Percentiles rank a stretch among this genome's conserved stretches.
These are phyloP conservation scores for Salticus scenicus DNA, from an alignment of 2,888 invertebrate species.

Conservation along the genomic window DNA sequence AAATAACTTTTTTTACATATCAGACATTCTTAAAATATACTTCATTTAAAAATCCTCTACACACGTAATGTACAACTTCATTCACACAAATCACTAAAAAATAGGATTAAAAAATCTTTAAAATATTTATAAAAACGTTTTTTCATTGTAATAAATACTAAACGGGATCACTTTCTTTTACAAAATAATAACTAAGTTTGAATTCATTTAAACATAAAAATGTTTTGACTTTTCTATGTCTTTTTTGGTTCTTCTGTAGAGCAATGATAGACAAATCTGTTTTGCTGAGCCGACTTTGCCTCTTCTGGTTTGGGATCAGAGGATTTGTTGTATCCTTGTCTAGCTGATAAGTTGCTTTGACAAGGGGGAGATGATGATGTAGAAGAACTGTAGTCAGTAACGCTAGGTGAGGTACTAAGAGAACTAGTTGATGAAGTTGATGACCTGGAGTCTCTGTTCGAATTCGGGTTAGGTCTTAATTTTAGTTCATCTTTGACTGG, in stretches of 20 bases:
- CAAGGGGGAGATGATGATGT: constrained; percentile 57
- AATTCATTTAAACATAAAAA: constrained; percentile 4
- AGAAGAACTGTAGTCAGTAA: constrained; percentile 65
- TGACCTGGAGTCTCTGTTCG: constrained; percentile 48
- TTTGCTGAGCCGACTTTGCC: constrained; percentile 1
- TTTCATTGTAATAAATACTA: constrained; percentile 57
- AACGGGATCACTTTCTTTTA: constrained; percentile 27
- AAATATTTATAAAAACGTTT: constrained; percentile 54
- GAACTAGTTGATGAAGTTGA: constrained; percentile 61
- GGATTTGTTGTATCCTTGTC: background rate
- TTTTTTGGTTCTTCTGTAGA: constrained; percentile 4
- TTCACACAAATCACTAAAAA: constrained; percentile 46
- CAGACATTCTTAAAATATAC: constrained; percentile 52
- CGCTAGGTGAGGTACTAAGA: constrained; percentile 60
- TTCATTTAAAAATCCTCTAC: constrained; percentile 52
- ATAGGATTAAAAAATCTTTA: constrained; percentile 47
- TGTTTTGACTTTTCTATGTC: background rate
- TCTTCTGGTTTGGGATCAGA: too few species aligned
- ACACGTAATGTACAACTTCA: constrained; percentile 58
- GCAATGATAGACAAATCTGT: background rate
- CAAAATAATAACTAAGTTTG: constrained; percentile 23
- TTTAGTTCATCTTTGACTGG: constrained; percentile 26
- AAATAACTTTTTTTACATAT: constrained; percentile 37
- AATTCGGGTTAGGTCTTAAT: constrained; percentile 18
- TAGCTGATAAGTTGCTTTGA: constrained; percentile 10